phyloP scores from a whole-genome alignment of 2,888 invertebrate genomes.

The Eupsilia transversa region DNA sequence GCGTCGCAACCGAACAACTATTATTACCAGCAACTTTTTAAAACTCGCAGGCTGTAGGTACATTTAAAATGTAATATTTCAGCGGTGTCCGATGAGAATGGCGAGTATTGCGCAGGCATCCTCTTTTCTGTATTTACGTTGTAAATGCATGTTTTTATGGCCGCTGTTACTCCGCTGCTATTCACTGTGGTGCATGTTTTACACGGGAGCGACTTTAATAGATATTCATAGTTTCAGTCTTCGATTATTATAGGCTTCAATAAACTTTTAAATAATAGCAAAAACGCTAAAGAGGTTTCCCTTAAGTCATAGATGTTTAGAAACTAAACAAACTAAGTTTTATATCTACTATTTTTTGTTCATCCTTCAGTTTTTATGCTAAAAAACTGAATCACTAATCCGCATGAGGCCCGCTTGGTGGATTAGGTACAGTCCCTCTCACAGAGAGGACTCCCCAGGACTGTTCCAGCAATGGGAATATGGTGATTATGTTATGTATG shows the following conservation, averaged over 20 bases:
- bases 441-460: neutral
- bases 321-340: no score
- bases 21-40: constrained; percentile 59
- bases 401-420: neutral
- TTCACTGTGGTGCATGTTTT: constrained; percentile 51
- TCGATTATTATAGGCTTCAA: neutral
- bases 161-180: constrained; percentile 79
- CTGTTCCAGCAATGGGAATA: neutral
- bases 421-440: neutral
- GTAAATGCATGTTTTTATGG: constrained; percentile 87
- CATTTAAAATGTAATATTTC: constrained; percentile 75
- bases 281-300: neutral
- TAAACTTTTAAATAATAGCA: neutral
- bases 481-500: neutral
- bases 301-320: neutral
- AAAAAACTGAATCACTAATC: neutral
- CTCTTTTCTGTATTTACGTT: constrained; percentile 87
- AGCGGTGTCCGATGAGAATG: constrained; percentile 78
- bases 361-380: neutral
- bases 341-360: neutral
- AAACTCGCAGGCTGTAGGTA: constrained; percentile 39
- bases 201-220: constrained; percentile 65
- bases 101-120: constrained; percentile 74
- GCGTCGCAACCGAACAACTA: constrained; percentile 21
- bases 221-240: neutral